A percentile compares a stretch with the other conserved stretches of the same genome.
Evolutionary conservation across 2,113 vertebrate genomes (phyloP).

Genomic region (Pachyramphus minor): DNA sequence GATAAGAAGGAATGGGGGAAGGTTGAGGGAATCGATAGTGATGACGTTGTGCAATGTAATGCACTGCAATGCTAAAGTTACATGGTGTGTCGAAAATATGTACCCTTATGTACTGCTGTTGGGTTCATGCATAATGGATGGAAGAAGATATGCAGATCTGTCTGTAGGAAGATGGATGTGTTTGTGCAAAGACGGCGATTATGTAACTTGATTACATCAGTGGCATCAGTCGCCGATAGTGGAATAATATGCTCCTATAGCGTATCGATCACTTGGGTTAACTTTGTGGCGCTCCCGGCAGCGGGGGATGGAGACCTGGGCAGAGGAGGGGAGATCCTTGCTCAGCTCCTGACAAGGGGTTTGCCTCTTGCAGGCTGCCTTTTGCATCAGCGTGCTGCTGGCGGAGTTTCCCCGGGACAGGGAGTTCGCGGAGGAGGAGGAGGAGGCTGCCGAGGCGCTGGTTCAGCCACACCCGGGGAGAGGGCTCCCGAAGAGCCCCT

Average conservation of each 20-base stretch:
- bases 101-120: constrained; percentile 70
- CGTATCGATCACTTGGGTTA: constrained; percentile 62
- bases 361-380: constrained; percentile 58
- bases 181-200: constrained; percentile 75
- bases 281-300: constrained; percentile 65
- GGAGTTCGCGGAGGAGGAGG: constrained; percentile 33
- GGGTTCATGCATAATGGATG: constrained; percentile 73
- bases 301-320: constrained; percentile 28
- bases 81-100: constrained; percentile 48
- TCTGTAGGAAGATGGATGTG: constrained; percentile 78
- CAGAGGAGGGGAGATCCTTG: constrained; percentile 2
- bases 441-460: constrained; percentile 28
- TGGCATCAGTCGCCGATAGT: constrained; percentile 73
- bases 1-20: constrained; percentile 39
- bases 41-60: constrained; percentile 72
- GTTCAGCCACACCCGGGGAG: constrained; percentile 56
- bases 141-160: constrained; percentile 71
- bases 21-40: constrained; percentile 62
- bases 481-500: constrained; percentile 49
- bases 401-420: constrained; percentile 64
- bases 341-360: constrained; percentile 51
- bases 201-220: constrained; percentile 83
- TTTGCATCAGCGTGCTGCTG: constrained; percentile 43
- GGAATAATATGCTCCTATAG: constrained; percentile 55
- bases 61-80: constrained; percentile 78